These are phyloP conservation scores for Ditula angustiorana DNA, from an alignment of 2,888 invertebrate species.

Conservation along the genomic window DNA sequence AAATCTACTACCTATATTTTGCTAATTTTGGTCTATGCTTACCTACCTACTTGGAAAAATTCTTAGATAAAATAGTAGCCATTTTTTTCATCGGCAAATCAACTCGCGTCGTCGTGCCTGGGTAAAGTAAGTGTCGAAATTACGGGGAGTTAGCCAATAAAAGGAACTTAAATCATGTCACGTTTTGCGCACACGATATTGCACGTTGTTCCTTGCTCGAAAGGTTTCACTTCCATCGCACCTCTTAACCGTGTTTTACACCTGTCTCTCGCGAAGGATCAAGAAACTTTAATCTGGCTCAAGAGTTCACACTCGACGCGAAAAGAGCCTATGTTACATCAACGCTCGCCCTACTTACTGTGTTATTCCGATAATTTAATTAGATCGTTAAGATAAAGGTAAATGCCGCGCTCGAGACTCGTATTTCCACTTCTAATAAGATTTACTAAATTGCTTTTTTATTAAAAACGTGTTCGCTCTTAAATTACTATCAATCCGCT, in stretches of 20 bases:
- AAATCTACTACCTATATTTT: too few relatives aligned
- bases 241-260: conserved; percentile 58
- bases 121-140: conserved; percentile 64
- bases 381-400: conserved; percentile 70
- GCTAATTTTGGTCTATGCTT: too few relatives aligned
- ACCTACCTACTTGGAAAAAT: not conserved
- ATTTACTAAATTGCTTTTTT: conserved; percentile 28
- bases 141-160: conserved; percentile 62
- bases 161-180: conserved; percentile 62
- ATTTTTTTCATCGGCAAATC: conserved; percentile 55
- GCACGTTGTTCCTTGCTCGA: conserved; percentile 54
- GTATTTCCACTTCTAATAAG: conserved; percentile 41
- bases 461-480: conserved; percentile 23
- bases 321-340: conserved; percentile 64
- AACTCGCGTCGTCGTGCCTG: conserved; percentile 49
- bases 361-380: conserved; percentile 69
- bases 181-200: conserved; percentile 50
- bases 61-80: conserved; percentile 22
- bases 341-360: conserved; percentile 59
- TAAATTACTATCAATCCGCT: conserved; percentile 15
- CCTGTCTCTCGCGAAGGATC: conserved; percentile 73
- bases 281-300: conserved; percentile 75
- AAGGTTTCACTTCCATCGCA: conserved; percentile 54
- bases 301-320: conserved; percentile 56
- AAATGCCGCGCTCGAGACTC: conserved; percentile 70